Evolutionary conservation across 1,140 invertebrate species (phyloP).

Genomic region (Drosophila athabasca): DNA sequence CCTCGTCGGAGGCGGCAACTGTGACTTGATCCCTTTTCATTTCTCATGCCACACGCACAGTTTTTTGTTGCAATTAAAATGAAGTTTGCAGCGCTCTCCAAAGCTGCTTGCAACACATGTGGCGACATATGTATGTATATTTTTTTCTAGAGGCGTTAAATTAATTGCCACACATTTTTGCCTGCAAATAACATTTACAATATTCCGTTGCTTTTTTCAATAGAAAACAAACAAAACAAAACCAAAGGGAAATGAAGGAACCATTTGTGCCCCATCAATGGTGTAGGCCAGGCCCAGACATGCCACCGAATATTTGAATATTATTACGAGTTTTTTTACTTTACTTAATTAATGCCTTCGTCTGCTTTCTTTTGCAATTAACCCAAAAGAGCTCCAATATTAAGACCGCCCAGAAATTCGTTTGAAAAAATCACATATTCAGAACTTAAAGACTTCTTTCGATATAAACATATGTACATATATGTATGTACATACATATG

Average conservation of each 20-base stretch:
- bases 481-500: no score
- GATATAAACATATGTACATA: neutral
- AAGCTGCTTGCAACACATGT: constrained; percentile 38
- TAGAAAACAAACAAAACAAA: neutral
- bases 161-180: constrained; percentile 68
- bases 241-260: constrained; percentile 14
- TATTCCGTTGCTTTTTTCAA: constrained; percentile 38
- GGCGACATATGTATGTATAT: constrained; percentile 23
- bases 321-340: constrained; percentile 16
- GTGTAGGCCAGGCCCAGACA: constrained; percentile 48
- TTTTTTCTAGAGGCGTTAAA: constrained; percentile 55
- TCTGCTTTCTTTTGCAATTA: constrained; percentile 34
- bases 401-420: constrained; percentile 6
- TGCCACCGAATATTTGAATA: constrained; percentile 34
- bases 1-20: constrained; percentile 41
- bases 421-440: constrained; percentile 37
- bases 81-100: constrained; percentile 37
- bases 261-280: constrained; percentile 9
- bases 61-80: constrained; percentile 68
- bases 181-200: constrained; percentile 43
- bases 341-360: constrained; percentile 37
- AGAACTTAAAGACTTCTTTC: constrained; percentile 7
- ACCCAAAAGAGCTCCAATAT: constrained; percentile 5
- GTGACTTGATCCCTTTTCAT: constrained; percentile 72
- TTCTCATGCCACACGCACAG: constrained; percentile 73